Evolutionary conservation across 2,797 vertebrate genomes (phyloP), one percentile per base, ranked within the genome.

Genomic region (Remorina albescens): DNA sequence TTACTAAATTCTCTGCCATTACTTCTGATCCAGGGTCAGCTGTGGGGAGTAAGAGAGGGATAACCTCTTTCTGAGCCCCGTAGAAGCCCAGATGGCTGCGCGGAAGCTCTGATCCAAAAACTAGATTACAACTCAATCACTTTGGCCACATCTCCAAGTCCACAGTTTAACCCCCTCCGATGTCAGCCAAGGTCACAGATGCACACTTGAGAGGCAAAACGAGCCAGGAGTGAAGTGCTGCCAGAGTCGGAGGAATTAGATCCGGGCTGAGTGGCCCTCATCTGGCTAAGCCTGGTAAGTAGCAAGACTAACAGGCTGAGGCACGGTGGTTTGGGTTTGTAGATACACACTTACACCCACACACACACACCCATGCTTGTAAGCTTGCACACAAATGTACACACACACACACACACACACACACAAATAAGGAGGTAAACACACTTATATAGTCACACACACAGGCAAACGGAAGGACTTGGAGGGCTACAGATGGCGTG

Each of bases 271-370:
- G 89, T 88, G 86, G 91, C 91, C 91, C 91, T 90, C 88, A 90
- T 92, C 90, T 92, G 90, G 90, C 88, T 92, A 90, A 92, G 91
- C 91, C 91, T 85, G 86, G 90, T 93, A 91, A 92, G 90, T 84
- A 92, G 91, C 89, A 91, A 88, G 87, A 91, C 91, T 92, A 92
- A 92, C 89, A 91, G 88, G 89, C 91, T 90, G 90, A 90, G 85
- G 87, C 90, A 89, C 42, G 83, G 89, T 83, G 80, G 86, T 86
- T 91, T 89, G 89, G 78, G 76, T 87, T 91, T 49, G 19, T 70
- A 86, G 47, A 69, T 54, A 49, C 74, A 49, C 84, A 78, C 50
- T 46, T 9, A 58, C 26, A 44, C 66, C 70, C 62, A 55, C 44
- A 47, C 26, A 44, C 65, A 62, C 21, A 67, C 65, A 74, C 41